Base-by-base conservation (phyloP, 2,888 invertebrate genomes). In the Anoplius nigerrimus region DNA sequence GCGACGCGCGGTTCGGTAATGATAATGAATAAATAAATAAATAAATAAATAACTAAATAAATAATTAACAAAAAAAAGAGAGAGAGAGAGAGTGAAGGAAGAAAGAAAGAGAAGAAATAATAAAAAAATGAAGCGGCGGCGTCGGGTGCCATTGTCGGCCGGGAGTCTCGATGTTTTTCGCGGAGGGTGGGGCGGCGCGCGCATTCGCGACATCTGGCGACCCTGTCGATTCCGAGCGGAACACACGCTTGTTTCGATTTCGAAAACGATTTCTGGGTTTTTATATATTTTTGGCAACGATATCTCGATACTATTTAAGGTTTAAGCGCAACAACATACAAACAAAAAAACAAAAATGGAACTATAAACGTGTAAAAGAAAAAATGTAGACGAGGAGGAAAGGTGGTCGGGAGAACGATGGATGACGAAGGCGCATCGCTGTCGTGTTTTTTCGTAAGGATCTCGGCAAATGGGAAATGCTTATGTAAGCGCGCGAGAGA, bases 271-370 rank as follows among this genome's bases (percentile, higher is more conserved):
- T 87, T 84, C 86, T 83, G 82, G 85, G 86, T 87, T 79, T 88
- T 88, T 86, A 87, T 87, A 87, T 88, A 88, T 88, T 88, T 88
- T 88, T 87, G 88, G 88, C 88, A 88, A 88, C 84, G 86, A 88
- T 86, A 86, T 88, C 88, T 88, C 87, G 85, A 86, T 87, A 88
- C 83, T 86, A 85, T 83, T 84, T 87, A 88, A 87, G 83, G 78
- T 85, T 84, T 85, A 86, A 87, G 85, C 83, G 82, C 83, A 84
- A 85, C 80, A 72, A 63, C 76, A 78, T 58, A 75, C 69, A 58
- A 69, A 74, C 63, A 46, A 54, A 57, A 60, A 65, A 46, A 65
- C 61, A 62, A 70, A 77, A 62, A 75, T 65, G 71, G 54, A 69
- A 76, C 72, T 76, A 72, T 65, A 70, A 72, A 66, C 61, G 61